Percentiles rank a stretch among this genome's conserved stretches.
Evolutionary conservation across 2,113 vertebrate genomes (phyloP).

Genomic region (Eonycteris spelaea): DNA sequence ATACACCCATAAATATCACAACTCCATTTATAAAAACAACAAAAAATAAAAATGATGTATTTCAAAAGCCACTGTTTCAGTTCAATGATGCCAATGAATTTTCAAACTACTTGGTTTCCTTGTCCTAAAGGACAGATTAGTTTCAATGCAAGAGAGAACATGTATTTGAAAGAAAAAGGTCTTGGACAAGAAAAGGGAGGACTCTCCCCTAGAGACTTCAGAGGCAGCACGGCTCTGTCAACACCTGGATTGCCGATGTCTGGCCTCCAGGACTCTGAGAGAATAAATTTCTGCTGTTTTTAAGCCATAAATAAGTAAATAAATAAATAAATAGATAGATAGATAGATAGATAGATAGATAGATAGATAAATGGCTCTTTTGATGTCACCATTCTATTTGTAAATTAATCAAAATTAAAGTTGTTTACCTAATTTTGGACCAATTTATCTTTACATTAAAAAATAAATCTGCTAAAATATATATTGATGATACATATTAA

Average conservation of each 20-base stretch:
- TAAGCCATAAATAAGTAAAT: neutral
- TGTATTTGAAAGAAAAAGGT: neutral
- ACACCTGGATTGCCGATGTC: too few relatives aligned
- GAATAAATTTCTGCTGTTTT: too few relatives aligned
- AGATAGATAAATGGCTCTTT: neutral
- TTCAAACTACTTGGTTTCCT: neutral
- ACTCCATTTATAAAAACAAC: neutral
- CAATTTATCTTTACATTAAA: neutral
- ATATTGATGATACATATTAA: neutral
- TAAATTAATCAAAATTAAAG: conserved; percentile 9
- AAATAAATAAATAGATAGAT: neutral
- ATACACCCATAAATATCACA: neutral
- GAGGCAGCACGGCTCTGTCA: too few relatives aligned
- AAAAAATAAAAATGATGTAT: neutral
- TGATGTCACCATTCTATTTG: neutral
- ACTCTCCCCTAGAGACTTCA: too few relatives aligned
- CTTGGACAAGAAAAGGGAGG: too few relatives aligned
- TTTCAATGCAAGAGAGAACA: neutral
- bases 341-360: neutral
- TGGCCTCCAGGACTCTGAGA: too few relatives aligned
- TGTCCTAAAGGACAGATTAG: neutral
- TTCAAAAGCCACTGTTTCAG: neutral
- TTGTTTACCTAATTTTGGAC: neutral
- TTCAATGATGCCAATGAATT: neutral
- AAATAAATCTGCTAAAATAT: neutral